Base-by-base conservation (phyloP, 37 sponge, comb jelly and placozoan genomes). In the Haliclona indistincta region DNA sequence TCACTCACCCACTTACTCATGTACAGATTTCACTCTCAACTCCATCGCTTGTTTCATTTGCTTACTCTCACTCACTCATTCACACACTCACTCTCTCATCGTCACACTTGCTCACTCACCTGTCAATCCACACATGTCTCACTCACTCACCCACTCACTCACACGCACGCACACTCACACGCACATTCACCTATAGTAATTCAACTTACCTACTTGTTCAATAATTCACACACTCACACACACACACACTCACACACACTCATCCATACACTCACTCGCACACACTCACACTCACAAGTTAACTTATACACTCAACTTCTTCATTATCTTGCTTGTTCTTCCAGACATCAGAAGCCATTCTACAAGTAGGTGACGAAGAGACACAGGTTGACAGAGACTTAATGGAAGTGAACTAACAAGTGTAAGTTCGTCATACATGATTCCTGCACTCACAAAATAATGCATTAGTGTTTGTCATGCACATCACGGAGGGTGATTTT, bases 361-460 rank as follows among this genome's bases (percentile, higher is more conserved):
- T 69, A 19, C 34, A 71, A 52, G 84, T 74, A 30, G 80, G 52
- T 19, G 84, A 83, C 35, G 84, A 84, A 55, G 84, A 83, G 37
- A 54, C 78, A n/a, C 72, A 73, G 36, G 64, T 54, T 43, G 89
- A 83, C 2, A 78, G 84, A 66, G 80, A 74, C 20, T 19, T 80
- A 13, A 64, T 52, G 11, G 84, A 89, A 38, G 69, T 83, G 43
- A 67, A 79, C 6, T 75, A 83, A 54, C 84, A 83, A 83, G 79
- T 79, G 89, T 89, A 74, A 69, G 89, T 79, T 17, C 3, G 8
- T 60, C 23, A 43, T 8, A 42, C 11, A 23, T 20, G 10, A 20
- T 43, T 4, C 49, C 19, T 5, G 37, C 25, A 53, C 43, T 54
- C 15, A 6, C 13, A 15, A 4, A 5, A 58, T 11, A 10, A 58